Conservation (phyloP, 2,888 invertebrate genomes). For the Danaus chrysippus region DNA sequence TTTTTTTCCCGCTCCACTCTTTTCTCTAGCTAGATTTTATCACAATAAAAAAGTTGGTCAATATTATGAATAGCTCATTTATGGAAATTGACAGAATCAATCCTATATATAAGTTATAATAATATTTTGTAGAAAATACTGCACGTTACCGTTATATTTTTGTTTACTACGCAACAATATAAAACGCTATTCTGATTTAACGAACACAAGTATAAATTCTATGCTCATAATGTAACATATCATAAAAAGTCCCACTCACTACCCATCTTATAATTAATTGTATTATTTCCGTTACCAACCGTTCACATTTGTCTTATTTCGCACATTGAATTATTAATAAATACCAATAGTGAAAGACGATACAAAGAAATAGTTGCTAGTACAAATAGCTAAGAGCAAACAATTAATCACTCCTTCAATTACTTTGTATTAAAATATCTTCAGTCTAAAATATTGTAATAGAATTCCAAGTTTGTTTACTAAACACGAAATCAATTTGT, state of each 20-base stretch:
- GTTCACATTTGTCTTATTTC: slow-evolving; percentile 22
- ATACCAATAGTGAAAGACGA: too few species aligned
- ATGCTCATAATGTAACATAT: slow-evolving; percentile 46
- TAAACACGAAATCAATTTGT: slow-evolving; percentile 26
- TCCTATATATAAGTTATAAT: too few species aligned
- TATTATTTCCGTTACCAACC: slow-evolving; percentile 40
- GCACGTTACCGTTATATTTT: too few species aligned
- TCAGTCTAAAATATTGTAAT: not conserved
- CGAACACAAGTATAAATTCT: slow-evolving; percentile 23
- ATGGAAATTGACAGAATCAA: too few species aligned
- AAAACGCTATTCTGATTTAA: too few species aligned
- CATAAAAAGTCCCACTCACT: slow-evolving; percentile 44
- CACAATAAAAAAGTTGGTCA: too few species aligned
- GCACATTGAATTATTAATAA: not conserved
- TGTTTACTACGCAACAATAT: too few species aligned
- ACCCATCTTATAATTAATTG: slow-evolving; percentile 40
- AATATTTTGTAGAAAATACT: too few species aligned
- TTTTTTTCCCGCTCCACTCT: too few species aligned
- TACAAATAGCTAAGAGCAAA: not conserved
- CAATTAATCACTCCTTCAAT: not conserved
- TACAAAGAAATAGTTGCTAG: too few species aligned
- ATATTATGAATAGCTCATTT: too few species aligned
- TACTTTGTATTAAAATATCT: not conserved
- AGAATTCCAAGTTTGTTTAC: slow-evolving; percentile 19
- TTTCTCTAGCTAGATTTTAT: too few species aligned